A percentile compares a stretch with the other conserved stretches of the same genome.
Conservation (phyloP, 2,888 invertebrate species). For the Endotricha flammealis region DNA sequence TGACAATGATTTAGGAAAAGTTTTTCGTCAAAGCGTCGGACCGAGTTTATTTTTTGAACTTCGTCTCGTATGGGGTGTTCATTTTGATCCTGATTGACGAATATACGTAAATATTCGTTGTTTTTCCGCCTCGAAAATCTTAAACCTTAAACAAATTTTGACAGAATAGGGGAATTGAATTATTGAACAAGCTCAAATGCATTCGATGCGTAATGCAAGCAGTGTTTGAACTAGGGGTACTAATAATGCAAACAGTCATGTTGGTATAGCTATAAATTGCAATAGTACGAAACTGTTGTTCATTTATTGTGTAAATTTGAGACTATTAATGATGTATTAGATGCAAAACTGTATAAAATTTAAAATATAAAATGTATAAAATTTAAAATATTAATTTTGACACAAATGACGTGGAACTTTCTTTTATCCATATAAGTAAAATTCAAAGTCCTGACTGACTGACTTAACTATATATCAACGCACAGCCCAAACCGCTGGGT, state of each 20-base stretch:
- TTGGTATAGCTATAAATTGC: slow-evolving; percentile 3
- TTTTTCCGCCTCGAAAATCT: slow-evolving; percentile 35
- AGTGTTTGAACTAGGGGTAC: slow-evolving; percentile 35
- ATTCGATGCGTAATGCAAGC: slow-evolving; percentile 27
- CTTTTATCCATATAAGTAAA: no score
- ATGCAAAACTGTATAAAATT: no score
- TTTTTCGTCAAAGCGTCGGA: slow-evolving; percentile 39
- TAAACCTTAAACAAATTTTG: slow-evolving; percentile 52
- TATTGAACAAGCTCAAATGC: slow-evolving; percentile 39
- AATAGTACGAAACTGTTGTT: slow-evolving; percentile 3
- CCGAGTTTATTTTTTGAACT: slow-evolving; percentile 40
- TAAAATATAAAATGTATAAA: no score
- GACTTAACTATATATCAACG: no score
- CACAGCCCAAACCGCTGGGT: no score
- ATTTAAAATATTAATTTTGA: no score
- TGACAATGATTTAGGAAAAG: slow-evolving; percentile 70
- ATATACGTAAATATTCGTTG: slow-evolving; percentile 56
- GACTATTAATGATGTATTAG: no score
- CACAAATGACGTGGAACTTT: no score
- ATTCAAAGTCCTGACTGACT: no score
- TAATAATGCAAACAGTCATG: slow-evolving; percentile 31
- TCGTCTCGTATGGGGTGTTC: slow-evolving; percentile 30
- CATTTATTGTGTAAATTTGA: slow-evolving; percentile 7
- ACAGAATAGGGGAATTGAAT: slow-evolving; percentile 49
- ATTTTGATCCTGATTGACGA: slow-evolving; percentile 71